A percentile compares a stretch with the other conserved stretches of the same genome.
phyloP scores from a whole-genome alignment of 2,797 vertebrate species.

The Sibirionetta formosa region DNA sequence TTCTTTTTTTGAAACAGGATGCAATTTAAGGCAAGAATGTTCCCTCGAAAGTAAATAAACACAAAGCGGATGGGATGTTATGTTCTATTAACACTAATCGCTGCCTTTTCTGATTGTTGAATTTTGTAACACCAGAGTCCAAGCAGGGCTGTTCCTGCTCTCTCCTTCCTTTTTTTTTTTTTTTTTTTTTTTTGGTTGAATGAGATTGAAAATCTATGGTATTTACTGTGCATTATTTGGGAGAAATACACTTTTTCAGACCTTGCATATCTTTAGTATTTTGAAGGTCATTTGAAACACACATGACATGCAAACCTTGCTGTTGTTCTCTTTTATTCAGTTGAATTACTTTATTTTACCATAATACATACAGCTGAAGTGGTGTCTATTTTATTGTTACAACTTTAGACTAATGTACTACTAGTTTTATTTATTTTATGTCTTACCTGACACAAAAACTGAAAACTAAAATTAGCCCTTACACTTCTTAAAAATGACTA shows the following conservation, averaged over 20 bases:
- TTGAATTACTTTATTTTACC: neutral
- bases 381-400: neutral
- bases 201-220: neutral
- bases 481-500: neutral
- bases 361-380: neutral
- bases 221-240: neutral
- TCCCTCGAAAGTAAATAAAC: slow-evolving; percentile 68
- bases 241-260: neutral
- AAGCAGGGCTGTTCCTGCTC: neutral
- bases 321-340: neutral
- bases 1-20: slow-evolving; percentile 44
- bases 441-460: neutral
- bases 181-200: neutral
- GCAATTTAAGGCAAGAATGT: slow-evolving; percentile 64
- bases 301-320: neutral
- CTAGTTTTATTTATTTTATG: neutral
- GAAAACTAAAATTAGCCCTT: neutral
- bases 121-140: slow-evolving; percentile 19
- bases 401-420: neutral
- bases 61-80: slow-evolving; percentile 44
- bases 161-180: neutral
- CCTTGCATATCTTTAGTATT: neutral
- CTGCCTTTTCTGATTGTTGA: slow-evolving; percentile 23
- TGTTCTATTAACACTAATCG: slow-evolving; percentile 56
- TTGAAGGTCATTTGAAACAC: neutral